Conservation (phyloP, 2,888 invertebrate genomes). For the Trilocha varians region DNA sequence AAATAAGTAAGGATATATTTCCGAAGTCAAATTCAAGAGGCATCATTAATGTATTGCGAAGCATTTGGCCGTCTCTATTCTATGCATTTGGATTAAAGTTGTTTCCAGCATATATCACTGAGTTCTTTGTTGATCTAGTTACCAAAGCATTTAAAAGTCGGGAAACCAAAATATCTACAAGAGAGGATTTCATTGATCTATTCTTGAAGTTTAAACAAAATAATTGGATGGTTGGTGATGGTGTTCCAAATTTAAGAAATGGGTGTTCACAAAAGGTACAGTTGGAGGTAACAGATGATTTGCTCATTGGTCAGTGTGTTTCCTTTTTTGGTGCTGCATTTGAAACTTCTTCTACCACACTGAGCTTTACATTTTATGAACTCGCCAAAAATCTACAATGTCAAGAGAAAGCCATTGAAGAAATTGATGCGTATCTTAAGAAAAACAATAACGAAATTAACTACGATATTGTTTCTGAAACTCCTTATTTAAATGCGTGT, state of each 20-base stretch:
- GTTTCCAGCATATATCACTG: slow-evolving; percentile 1
- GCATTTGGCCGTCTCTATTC: slow-evolving; percentile 6
- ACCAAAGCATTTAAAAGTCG: slow-evolving; percentile 11
- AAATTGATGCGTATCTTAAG: slow-evolving; percentile 12
- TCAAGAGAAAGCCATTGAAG: slow-evolving; percentile 7
- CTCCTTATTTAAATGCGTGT: slow-evolving; percentile 31
- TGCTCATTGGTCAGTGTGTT: slow-evolving; percentile 18
- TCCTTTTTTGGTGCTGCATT: slow-evolving; percentile 20
- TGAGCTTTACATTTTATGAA: slow-evolving; percentile 14
- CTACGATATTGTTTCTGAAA: slow-evolving; percentile 15
- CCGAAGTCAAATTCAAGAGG: background rate
- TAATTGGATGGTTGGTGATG: slow-evolving; percentile 23
- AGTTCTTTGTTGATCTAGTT: slow-evolving; percentile 13
- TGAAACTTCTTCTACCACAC: slow-evolving; percentile 18
- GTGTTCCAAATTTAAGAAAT: slow-evolving; percentile 15
- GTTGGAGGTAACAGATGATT: slow-evolving; percentile 11
- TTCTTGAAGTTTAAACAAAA: slow-evolving; percentile 16
- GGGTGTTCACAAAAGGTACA: slow-evolving; percentile 7
- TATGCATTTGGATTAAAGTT: slow-evolving; percentile 3
- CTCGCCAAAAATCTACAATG: slow-evolving; percentile 14
- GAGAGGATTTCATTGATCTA: slow-evolving; percentile 20
- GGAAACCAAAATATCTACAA: slow-evolving; percentile 10
- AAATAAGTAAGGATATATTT: slow-evolving; percentile 4
- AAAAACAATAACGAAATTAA: slow-evolving; percentile 9
- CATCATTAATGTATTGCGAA: slow-evolving; percentile 2